Base-by-base conservation (phyloP, 2,888 invertebrate species). In the Cecidostiba fungosa region DNA sequence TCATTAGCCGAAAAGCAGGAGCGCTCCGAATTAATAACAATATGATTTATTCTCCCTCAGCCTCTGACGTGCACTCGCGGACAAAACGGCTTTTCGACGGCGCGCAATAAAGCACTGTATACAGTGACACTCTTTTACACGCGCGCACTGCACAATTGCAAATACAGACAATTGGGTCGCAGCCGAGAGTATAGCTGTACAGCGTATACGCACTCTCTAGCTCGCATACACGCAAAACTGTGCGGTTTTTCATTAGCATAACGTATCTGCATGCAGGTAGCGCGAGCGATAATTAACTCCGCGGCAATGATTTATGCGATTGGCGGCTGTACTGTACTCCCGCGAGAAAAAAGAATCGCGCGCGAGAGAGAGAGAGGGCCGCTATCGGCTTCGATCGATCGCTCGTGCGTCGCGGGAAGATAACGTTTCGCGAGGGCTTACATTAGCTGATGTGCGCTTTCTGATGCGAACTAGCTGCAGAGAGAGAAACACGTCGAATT, bases 181-280 rank as follows among this genome's bases (percentile, higher is more conserved):
- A n/a, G n/a, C n/a, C n/a, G n/a, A n/a, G n/a, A n/a, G n/a, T n/a
- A n/a, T n/a, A n/a, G n/a, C n/a, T n/a, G n/a, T n/a, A n/a, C n/a
- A n/a, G n/a, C n/a, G n/a, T n/a, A n/a, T n/a, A n/a, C n/a, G n/a
- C n/a, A n/a, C n/a, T n/a, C n/a, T n/a, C n/a, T n/a, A n/a, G n/a
- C n/a, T n/a, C n/a, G n/a, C n/a, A n/a, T 8, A 72, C 72, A 72
- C 50, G 82, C 82, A 77, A 80, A 66, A 29, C 36, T 47, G 77
- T 62, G n/a, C n/a, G 78, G 66, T 85, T 78, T 82, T 85, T 85
- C 82, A 79, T 86, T 79, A 86, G 78, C 82, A 72, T 77, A 81
- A 81, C 81, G 73, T 36, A n/a, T 19, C n/a, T 23, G 32, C 59
- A 23, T 69, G 59, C 26, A 54, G n/a, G n/a, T 16, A 54, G 47